A percentile compares a stretch with the other conserved stretches of the same genome.
phyloP scores from a whole-genome alignment of 2,888 invertebrate species.

The Mechanitis messenoides region DNA sequence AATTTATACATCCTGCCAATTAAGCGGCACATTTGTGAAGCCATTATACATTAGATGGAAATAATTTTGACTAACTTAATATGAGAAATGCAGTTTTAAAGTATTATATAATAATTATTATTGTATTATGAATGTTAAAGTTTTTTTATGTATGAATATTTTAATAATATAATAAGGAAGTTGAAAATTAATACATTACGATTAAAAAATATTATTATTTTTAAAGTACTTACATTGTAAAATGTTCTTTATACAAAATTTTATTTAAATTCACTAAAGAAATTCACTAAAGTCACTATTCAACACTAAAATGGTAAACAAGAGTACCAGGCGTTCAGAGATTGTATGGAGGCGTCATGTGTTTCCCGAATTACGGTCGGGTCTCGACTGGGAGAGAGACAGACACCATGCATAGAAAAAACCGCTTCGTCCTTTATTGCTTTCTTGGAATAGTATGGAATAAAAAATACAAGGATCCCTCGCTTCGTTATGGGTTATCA shows the following conservation, averaged over 20 bases:
- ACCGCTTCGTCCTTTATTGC: conserved; percentile 25
- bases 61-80: background rate
- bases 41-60: background rate
- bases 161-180: too few relatives aligned
- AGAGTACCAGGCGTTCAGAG: conserved; percentile 36
- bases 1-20: conserved; percentile 27
- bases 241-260: too few relatives aligned
- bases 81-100: too few relatives aligned
- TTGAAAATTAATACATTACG: too few relatives aligned
- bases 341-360: conserved; percentile 28
- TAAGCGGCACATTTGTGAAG: conserved; percentile 17
- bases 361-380: conserved; percentile 36
- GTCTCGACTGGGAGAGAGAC: conserved; percentile 38
- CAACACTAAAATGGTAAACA: conserved; percentile 21
- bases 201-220: too few relatives aligned
- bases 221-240: too few relatives aligned
- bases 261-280: background rate
- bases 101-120: too few relatives aligned
- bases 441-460: conserved; percentile 30
- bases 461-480: conserved; percentile 16
- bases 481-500: conserved; percentile 17
- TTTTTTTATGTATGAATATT: too few relatives aligned
- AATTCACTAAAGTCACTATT: conserved; percentile 14
- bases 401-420: conserved; percentile 26
- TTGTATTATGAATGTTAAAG: too few relatives aligned